phyloP scores from a whole-genome alignment of 2,888 invertebrate species.

The Lymantria dispar region DNA sequence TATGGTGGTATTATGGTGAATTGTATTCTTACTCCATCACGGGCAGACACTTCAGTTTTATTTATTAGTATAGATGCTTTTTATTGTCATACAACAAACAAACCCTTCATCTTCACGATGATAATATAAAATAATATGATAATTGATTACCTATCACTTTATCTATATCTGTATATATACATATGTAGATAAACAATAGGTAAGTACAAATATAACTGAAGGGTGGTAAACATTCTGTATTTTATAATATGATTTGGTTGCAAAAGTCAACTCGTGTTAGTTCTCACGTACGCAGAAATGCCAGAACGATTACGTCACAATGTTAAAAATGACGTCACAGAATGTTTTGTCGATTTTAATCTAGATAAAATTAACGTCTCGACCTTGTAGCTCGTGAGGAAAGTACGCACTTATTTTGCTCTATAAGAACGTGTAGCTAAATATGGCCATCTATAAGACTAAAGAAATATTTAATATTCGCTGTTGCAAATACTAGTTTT shows the following conservation, averaged over 20 bases:
- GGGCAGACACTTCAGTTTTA: too few species aligned
- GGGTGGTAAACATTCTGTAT: not conserved
- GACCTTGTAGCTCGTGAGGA: constrained; percentile 3
- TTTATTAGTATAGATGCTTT: too few species aligned
- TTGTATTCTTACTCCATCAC: too few species aligned
- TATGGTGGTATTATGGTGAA: too few species aligned
- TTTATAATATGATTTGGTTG: not conserved
- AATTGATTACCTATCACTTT: too few species aligned
- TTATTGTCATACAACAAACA: too few species aligned
- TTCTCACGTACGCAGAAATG: constrained; percentile 31
- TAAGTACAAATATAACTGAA: too few species aligned
- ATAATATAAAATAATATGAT: too few species aligned
- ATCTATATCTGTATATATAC: too few species aligned
- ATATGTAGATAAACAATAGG: too few species aligned
- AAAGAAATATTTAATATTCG: not conserved
- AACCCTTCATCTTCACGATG: too few species aligned
- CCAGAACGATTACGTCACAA: constrained; percentile 10
- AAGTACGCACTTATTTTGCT: not conserved
- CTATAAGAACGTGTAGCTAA: not conserved
- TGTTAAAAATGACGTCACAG: constrained; percentile 14
- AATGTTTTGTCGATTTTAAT: constrained; percentile 8
- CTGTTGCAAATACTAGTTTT: too few species aligned
- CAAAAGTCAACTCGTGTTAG: constrained; percentile 11
- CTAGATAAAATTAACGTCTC: constrained; percentile 11
- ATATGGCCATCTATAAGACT: not conserved